phyloP scores from a whole-genome alignment of 1,140 invertebrate genomes.

The Diprion similis region DNA sequence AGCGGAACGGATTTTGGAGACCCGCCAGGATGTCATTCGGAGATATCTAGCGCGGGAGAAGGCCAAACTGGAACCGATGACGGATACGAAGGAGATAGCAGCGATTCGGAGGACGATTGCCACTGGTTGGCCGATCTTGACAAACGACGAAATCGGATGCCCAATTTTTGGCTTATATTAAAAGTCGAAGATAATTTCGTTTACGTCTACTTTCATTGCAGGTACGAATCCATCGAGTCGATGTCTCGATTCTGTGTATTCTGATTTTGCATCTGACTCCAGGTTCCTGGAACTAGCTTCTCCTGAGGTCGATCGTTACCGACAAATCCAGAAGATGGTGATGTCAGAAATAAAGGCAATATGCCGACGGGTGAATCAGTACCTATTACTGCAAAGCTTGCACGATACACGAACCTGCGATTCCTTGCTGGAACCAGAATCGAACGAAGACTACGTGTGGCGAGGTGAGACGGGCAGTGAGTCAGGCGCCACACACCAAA shows the following conservation, averaged over 20 bases:
- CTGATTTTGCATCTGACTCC: constrained; percentile 15
- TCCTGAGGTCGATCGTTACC: constrained; percentile 62
- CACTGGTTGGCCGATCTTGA: constrained; percentile 67
- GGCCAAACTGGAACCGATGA: constrained; percentile 60
- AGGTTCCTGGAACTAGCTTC: constrained; percentile 66
- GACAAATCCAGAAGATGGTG: constrained; percentile 63
- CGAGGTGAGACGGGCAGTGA: constrained; percentile 37
- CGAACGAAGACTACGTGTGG: constrained; percentile 64
- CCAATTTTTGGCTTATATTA: constrained; percentile 81
- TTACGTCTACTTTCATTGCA: constrained; percentile 76
- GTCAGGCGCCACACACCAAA: constrained; percentile 25
- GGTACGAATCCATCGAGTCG: constrained; percentile 43
- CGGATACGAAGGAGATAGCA: constrained; percentile 70
- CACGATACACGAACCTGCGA: constrained; percentile 77
- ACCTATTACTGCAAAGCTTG: constrained; percentile 73
- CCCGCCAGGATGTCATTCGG: constrained; percentile 51
- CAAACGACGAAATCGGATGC: constrained; percentile 63
- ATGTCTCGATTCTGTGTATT: too few species aligned
- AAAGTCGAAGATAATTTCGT: constrained; percentile 68
- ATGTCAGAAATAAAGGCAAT: constrained; percentile 66
- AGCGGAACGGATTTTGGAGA: constrained; percentile 54
- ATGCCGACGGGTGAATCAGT: constrained; percentile 77
- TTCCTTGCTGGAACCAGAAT: constrained; percentile 72
- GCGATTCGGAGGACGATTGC: constrained; percentile 65
- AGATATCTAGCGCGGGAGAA: constrained; percentile 59